phyloP scores from a whole-genome alignment of 1,140 invertebrate genomes.

The Campoletis sonorensis region DNA sequence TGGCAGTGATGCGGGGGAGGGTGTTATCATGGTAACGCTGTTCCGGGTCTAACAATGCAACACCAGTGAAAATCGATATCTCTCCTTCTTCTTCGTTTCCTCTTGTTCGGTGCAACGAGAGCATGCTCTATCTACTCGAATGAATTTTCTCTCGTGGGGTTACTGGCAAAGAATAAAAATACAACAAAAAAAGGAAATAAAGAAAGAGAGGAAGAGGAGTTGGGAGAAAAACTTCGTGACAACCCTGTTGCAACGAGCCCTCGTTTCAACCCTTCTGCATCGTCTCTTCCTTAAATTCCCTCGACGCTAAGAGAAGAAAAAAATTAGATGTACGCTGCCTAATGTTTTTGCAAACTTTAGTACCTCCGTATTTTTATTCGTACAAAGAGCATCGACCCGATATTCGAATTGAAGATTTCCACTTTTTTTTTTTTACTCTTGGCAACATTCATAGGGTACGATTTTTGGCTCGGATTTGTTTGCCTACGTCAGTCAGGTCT shows the following conservation, averaged over 20 bases:
- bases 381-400: neutral
- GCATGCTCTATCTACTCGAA: slow-evolving; percentile 59
- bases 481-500: neutral
- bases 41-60: slow-evolving; percentile 67
- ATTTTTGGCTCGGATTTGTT: neutral
- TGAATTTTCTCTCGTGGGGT: slow-evolving; percentile 50
- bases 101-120: slow-evolving; percentile 49
- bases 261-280: neutral
- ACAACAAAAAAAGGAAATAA: neutral
- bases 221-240: neutral
- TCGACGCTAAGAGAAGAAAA: neutral
- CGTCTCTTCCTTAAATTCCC: neutral
- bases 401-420: neutral
- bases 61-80: slow-evolving; percentile 71
- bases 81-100: slow-evolving; percentile 57
- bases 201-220: neutral
- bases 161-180: neutral
- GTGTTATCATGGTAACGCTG: slow-evolving; percentile 75
- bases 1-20: slow-evolving; percentile 48
- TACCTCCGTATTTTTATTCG: neutral
- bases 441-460: neutral
- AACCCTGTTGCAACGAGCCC: neutral
- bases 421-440: slow-evolving; percentile 8
- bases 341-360: neutral
- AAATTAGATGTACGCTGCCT: neutral